These are phyloP conservation scores for Geococcyx californianus DNA, from an alignment of 2,113 vertebrate genomes.

Conservation along the genomic window DNA sequence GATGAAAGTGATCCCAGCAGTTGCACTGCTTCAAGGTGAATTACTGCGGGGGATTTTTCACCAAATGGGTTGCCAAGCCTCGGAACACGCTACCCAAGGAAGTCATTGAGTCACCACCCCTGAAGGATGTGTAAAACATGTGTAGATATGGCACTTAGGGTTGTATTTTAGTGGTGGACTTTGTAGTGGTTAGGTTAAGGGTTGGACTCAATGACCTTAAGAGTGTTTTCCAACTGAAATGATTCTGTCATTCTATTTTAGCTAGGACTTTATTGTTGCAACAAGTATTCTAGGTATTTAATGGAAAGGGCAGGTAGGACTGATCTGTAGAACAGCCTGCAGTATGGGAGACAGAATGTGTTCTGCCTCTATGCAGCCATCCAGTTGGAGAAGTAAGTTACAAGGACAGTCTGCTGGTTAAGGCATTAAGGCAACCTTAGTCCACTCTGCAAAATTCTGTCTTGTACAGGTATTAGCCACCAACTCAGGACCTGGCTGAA, in stretches of 20 bases:
- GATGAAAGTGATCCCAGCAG: not conserved
- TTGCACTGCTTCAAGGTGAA: not conserved
- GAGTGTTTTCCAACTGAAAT: too few relatives aligned
- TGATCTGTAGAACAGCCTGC: not conserved
- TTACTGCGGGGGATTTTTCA: not conserved
- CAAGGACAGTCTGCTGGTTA: not conserved
- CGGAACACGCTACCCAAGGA: too few relatives aligned
- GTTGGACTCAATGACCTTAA: too few relatives aligned
- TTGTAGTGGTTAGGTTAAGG: too few relatives aligned
- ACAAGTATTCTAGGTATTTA: not conserved
- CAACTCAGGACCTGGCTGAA: not conserved
- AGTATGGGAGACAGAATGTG: not conserved
- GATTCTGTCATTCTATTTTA: not conserved
- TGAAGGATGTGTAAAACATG: too few relatives aligned
- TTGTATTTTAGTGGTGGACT: too few relatives aligned
- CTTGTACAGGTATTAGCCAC: not conserved
- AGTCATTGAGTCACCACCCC: too few relatives aligned
- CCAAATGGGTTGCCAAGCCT: too few relatives aligned
- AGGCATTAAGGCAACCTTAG: not conserved
- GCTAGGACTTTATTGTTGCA: not conserved
- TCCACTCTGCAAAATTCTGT: not conserved
- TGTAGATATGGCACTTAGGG: too few relatives aligned
- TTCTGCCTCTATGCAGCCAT: not conserved
- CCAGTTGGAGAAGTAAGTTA: not conserved
- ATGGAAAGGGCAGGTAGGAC: not conserved